Evolutionary conservation across 2,888 invertebrate species (phyloP).

Genomic region (Rugalucina vietnamica): DNA sequence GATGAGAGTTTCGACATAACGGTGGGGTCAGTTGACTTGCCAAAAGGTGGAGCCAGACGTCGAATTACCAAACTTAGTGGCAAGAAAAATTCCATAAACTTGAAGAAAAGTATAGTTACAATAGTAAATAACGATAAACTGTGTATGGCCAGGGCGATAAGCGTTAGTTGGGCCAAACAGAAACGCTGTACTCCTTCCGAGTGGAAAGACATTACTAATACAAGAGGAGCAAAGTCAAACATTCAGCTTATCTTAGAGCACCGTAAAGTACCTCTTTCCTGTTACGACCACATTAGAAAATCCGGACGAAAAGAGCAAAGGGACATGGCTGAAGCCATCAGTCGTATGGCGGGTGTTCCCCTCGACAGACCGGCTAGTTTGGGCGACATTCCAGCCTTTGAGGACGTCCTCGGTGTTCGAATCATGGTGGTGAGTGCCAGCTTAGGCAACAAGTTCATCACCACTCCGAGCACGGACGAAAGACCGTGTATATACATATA

Average conservation of each 20-base stretch:
- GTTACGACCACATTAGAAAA: slow-evolving; percentile 16
- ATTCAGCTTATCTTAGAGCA: slow-evolving; percentile 33
- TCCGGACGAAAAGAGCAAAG: background rate
- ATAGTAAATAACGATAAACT: slow-evolving; percentile 34
- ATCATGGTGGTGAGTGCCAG: slow-evolving; percentile 31
- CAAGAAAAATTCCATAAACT: slow-evolving; percentile 21
- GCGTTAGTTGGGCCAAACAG: slow-evolving; percentile 32
- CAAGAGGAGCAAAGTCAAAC: slow-evolving; percentile 28
- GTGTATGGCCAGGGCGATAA: slow-evolving; percentile 22
- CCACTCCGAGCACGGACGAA: background rate
- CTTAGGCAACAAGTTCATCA: slow-evolving; percentile 28
- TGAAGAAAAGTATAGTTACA: slow-evolving; percentile 35
- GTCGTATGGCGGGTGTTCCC: background rate
- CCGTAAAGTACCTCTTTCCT: slow-evolving; percentile 27
- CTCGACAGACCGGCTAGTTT: slow-evolving; percentile 20
- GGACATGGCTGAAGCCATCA: background rate
- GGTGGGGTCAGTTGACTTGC: slow-evolving; percentile 36
- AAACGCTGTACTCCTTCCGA: slow-evolving; percentile 29
- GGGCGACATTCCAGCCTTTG: slow-evolving; percentile 20
- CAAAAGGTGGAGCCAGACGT: slow-evolving; percentile 22
- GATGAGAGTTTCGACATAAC: slow-evolving; percentile 28
- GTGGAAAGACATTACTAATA: slow-evolving; percentile 33
- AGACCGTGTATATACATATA: slow-evolving; percentile 13
- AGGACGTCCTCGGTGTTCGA: slow-evolving; percentile 9
- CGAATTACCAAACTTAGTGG: slow-evolving; percentile 26